These are phyloP conservation scores for Galaxea fascicularis DNA, from an alignment of 92 coral and sea anemone genomes.

Conservation along the genomic window DNA sequence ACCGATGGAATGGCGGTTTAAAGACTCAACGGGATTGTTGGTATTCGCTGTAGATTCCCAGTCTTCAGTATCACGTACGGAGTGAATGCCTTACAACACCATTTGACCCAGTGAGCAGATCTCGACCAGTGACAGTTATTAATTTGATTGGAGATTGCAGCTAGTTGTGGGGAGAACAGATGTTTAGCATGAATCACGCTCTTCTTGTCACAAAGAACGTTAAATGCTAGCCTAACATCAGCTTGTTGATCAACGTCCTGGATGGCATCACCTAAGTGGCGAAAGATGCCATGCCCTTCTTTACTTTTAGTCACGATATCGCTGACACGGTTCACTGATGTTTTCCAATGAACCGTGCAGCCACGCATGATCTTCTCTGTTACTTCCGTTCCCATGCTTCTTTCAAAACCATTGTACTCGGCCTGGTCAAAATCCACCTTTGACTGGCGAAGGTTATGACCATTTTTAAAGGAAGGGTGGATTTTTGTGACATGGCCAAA, in stretches of 20 bases:
- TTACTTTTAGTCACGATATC: slow-evolving; percentile 23
- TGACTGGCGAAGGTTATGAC: too few relatives aligned
- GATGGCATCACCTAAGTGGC: slow-evolving; percentile 29
- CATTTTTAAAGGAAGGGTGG: too few relatives aligned
- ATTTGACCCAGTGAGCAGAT: slow-evolving; percentile 57
- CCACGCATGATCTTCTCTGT: slow-evolving; percentile 43
- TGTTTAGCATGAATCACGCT: slow-evolving; percentile 8
- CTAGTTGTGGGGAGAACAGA: slow-evolving; percentile 28
- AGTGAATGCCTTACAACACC: slow-evolving; percentile 63
- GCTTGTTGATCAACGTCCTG: slow-evolving; percentile 38
- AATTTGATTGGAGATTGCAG: too few relatives aligned
- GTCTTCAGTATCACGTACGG: slow-evolving; percentile 37
- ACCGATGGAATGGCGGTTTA: too few relatives aligned
- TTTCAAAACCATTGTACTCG: too few relatives aligned
- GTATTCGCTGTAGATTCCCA: too few relatives aligned
- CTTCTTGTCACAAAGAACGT: slow-evolving; percentile 35
- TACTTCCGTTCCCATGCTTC: too few relatives aligned
- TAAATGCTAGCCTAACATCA: slow-evolving; percentile 26
- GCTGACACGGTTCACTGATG: slow-evolving; percentile 51
- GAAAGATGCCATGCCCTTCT: slow-evolving; percentile 28
- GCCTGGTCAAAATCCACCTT: slow-evolving; percentile 70
- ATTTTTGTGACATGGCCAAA: too few relatives aligned
- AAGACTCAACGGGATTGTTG: too few relatives aligned
- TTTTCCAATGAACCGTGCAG: slow-evolving; percentile 59
- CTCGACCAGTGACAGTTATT: too few relatives aligned